Base-by-base conservation (phyloP, 1,140 invertebrate genomes). In the Tribolium castaneum region DNA sequence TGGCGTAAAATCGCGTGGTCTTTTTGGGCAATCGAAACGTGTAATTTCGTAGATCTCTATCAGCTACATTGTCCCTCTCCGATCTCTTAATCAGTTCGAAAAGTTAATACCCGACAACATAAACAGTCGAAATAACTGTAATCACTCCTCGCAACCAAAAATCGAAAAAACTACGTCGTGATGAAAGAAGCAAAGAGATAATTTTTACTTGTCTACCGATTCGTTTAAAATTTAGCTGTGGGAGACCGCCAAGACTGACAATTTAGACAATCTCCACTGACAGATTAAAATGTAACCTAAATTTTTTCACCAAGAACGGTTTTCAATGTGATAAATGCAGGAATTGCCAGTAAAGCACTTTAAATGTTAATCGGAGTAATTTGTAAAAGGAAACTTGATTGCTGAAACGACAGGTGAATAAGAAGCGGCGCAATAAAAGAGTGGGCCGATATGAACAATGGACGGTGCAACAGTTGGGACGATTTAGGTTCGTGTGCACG, bases 251-350 rank as follows among this genome's bases (percentile, higher is more conserved):
- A 16, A 22, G 59, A 66, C 59, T 66, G 59, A 66, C 59, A 66
- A 66, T 66, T 66, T 35, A 66, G 59, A 66, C 59, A 66, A 66
- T 66, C 34, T 35, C 12, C 12, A 35, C 59, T 66, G 59, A 66
- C 59, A 66, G 59, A 66, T 66, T 66, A 66, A 66, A 66, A 66
- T 66, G 59, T 66, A 66, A 66, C 59, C 59, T 30, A 66, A 66
- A 34, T 66, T 66, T 66, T 34, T 59, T 45, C n/a, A 9, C 5
- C 39, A 9, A 45, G 39, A 45, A 45, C 7, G 39, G 39, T 45
- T 45, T 45, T 45, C 7, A 45, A 10, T 45, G 39, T 45, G 39
- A 45, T 45, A 45, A 45, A 45, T 45, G 39, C 39, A 45, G 39
- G 39, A 45, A 45, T 45, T 9, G 7, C 39, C 39, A 45, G 39